Evolutionary conservation across 2,797 vertebrate species (phyloP).

Genomic region (Decapterus maruadsi): DNA sequence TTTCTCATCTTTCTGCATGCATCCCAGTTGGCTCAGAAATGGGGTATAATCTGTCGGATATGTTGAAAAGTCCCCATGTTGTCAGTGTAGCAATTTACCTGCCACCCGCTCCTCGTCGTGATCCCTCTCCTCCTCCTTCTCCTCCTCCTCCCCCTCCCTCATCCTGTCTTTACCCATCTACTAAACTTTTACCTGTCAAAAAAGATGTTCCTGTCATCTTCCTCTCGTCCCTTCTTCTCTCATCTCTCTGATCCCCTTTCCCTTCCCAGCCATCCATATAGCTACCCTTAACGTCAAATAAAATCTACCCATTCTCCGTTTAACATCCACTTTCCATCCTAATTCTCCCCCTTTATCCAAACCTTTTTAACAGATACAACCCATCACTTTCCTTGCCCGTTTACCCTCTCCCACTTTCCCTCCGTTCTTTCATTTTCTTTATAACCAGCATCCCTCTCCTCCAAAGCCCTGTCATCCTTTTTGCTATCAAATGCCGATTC

Average conservation of each 20-base stretch:
- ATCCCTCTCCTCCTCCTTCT: slow-evolving; percentile 43
- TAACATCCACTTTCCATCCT: slow-evolving; percentile 61
- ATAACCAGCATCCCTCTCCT: slow-evolving; percentile 57
- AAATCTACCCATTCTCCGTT: slow-evolving; percentile 53
- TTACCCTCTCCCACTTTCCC: slow-evolving; percentile 20
- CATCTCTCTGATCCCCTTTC: slow-evolving; percentile 61
- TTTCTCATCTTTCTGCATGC: slow-evolving; percentile 28
- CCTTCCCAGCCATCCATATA: slow-evolving; percentile 51
- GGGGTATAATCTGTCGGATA: slow-evolving; percentile 67
- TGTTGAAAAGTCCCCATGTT: slow-evolving; percentile 68
- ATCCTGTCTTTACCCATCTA: slow-evolving; percentile 62
- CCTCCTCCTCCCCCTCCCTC: slow-evolving; percentile 45
- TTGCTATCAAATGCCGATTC: slow-evolving; percentile 67
- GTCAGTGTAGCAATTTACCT: slow-evolving; percentile 74
- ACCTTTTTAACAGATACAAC: slow-evolving; percentile 43
- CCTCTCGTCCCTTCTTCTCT: slow-evolving; percentile 38
- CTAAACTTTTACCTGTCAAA: slow-evolving; percentile 76
- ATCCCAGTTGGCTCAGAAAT: slow-evolving; percentile 59
- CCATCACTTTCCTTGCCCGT: slow-evolving; percentile 22
- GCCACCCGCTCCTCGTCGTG: slow-evolving; percentile 61
- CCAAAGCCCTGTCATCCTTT: slow-evolving; percentile 75
- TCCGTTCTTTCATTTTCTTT: slow-evolving; percentile 44
- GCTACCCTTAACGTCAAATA: slow-evolving; percentile 60
- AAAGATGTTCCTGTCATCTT: slow-evolving; percentile 71
- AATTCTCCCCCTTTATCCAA: slow-evolving; percentile 59